Evolutionary conservation across 2,888 invertebrate genomes (phyloP), one percentile per base, ranked within the genome.

Genomic region (Dioctria rufipes): DNA sequence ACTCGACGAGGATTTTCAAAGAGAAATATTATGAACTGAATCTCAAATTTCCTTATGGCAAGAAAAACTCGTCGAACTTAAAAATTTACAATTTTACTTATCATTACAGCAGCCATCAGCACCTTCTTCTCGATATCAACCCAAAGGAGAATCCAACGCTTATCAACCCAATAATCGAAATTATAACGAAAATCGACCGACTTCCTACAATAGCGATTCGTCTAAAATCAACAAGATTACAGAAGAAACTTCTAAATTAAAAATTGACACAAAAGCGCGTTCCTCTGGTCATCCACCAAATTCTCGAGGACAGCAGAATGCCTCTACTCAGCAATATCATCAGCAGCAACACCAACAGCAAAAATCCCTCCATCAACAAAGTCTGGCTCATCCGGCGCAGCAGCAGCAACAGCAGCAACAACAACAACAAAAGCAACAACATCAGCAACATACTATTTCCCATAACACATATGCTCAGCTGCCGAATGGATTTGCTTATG

Each of bases 401-500:
- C 83, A 86, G 82, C 80, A 77, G 67, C 84, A 84, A 69, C 84
- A 5, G 46, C 46, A 46, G 46, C 46, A 46, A 46, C 84, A 83
- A 9, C 82, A 58, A 37, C 80, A 54, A 63, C 69, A 39, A 40
- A 80, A 77, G 63, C 65, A 11, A 58, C 63, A 8, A 9, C 80
- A 67, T 8, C 80, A 79, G 66, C 65, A 51, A 37, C 83, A 71
- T 80, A 81, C 49, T 46, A 66, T 67, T 5, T 73, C 82, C 37
- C 81, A 80, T 58, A 82, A 83, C 49, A 83, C 83, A 6, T 84
- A 83, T 73, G 82, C 85, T 4, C 84, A 84, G 51, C 75, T 86
- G 13, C 85, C 87, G 46, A 88, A 89, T 78, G 89, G 88, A 25
- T 88, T 86, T 82, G 86, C 86, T 0, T 89, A 88, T 82, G 89